These are phyloP conservation scores for Isurus oxyrinchus DNA, from an alignment of 2,113 vertebrate genomes.

Conservation along the genomic window DNA sequence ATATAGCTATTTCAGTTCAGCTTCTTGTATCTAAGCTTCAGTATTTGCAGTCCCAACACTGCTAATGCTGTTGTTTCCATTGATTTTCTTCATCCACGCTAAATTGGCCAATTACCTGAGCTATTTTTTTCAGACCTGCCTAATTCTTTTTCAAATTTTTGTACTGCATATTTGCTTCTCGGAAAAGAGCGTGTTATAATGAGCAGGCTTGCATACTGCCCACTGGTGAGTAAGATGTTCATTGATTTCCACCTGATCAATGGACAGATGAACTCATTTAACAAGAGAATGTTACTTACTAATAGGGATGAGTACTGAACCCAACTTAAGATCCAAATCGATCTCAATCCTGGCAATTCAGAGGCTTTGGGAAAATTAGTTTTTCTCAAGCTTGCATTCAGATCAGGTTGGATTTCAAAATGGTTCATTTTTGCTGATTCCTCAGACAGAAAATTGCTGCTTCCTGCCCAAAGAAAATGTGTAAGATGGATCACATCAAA, in stretches of 20 bases:
- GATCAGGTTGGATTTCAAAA: neutral
- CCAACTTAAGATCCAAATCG: neutral
- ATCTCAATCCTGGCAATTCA: constrained; percentile 4
- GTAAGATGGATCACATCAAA: neutral
- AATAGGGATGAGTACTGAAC: constrained; percentile 19
- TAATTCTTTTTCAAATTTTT: constrained; percentile 9
- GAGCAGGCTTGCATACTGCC: constrained; percentile 1
- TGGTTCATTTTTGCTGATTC: neutral
- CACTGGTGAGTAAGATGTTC: constrained; percentile 10
- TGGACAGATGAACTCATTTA: constrained; percentile 9
- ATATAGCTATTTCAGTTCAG: too few relatives aligned
- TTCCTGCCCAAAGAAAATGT: neutral
- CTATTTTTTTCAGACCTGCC: neutral
- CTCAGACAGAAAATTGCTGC: neutral
- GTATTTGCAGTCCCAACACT: neutral
- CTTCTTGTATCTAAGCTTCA: neutral
- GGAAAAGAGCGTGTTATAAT: neutral
- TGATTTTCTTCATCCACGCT: neutral
- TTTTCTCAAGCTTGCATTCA: neutral
- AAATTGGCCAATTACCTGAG: constrained; percentile 17
- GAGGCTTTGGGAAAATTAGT: neutral
- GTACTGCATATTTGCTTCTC: neutral
- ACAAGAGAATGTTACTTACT: constrained; percentile 26
- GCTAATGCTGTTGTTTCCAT: neutral
- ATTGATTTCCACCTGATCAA: constrained; percentile 24